A percentile compares a stretch with the other conserved stretches of the same genome.
These are phyloP conservation scores for Drosophila meridionalis DNA, from an alignment of 2,888 invertebrate genomes.

Conservation along the genomic window DNA sequence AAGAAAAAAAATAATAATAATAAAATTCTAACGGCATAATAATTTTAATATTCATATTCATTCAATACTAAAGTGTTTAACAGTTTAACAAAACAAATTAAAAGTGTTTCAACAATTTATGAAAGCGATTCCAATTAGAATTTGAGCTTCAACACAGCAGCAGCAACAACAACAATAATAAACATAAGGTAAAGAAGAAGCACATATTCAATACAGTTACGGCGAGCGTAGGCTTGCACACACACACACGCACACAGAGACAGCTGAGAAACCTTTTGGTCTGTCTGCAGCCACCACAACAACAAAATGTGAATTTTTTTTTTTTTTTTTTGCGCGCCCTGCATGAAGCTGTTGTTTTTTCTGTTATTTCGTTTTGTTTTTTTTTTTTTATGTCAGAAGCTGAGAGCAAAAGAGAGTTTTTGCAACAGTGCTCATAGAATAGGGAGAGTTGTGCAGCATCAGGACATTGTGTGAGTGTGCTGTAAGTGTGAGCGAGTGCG, in stretches of 20 bases:
- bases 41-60: conserved; percentile 54
- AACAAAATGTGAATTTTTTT: conserved; percentile 32
- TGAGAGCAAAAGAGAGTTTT: conserved; percentile 40
- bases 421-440: conserved; percentile 29
- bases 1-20: background rate
- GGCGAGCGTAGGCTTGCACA: conserved; percentile 10
- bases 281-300: conserved; percentile 43
- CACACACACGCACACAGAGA: conserved; percentile 3
- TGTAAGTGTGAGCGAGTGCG: conserved; percentile 30
- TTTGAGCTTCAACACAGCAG: conserved; percentile 38
- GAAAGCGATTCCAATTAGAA: conserved; percentile 46
- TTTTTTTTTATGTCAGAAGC: conserved; percentile 29
- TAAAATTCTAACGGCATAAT: conserved; percentile 33
- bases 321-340: conserved; percentile 29
- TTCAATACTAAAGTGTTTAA: conserved; percentile 69
- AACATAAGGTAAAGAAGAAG: conserved; percentile 44
- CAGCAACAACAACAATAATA: conserved; percentile 29
- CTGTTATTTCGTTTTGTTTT: background rate
- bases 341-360: conserved; percentile 54
- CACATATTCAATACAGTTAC: conserved; percentile 23
- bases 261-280: conserved; percentile 20
- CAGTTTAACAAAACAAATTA: conserved; percentile 62
- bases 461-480: conserved; percentile 10
- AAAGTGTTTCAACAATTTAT: conserved; percentile 61
- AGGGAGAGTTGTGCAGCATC: conserved; percentile 68